Base-by-base conservation (phyloP, 1,140 invertebrate genomes). In the Achroia grisella region DNA sequence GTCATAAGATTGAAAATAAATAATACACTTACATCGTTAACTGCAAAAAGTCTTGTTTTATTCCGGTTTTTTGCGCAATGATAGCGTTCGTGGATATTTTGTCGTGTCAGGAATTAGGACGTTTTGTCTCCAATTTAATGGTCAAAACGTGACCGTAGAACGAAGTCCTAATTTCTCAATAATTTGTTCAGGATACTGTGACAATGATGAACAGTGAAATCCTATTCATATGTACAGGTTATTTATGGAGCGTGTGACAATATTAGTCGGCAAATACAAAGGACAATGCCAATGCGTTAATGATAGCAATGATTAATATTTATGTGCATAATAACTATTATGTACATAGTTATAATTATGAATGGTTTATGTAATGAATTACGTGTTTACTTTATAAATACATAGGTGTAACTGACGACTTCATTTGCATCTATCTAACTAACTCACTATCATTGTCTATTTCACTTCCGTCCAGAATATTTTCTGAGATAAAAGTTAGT, bases 71-170 rank as follows among this genome's bases (percentile, higher is more conserved):
- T 84, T 84, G 80, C 80, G 80, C 77, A 84, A 84, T 80, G 77
- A 81, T 78, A 81, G 50, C 68, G 48, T 35, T 69, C 80, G 80
- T 84, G 80, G 60, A 80, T 75, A 81, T 80, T 75, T 69, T 63
- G 69, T 71, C 69, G 61, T 56, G 62, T 62, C 59, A 71, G 73
- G 80, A 73, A 79, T 84, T 84, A 84, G 67, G 40, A 29, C 65
- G 70, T 77, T 81, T 81, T 84, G 76, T 81, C 77, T 84, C 68
- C 71, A 43, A 15, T 44, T 83, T 83, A 84, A 84, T 81, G 80
- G 67, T 66, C 60, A 59, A 62, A 80, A 84, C 80, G 80, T 84
- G 80, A 84, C 76, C 65, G 62, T 67, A 57, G 52, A 62, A 59
- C 54, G 62, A 56, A 64, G 56, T 58, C 57, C 51, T 67, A 79